These are phyloP conservation scores for Prorops nasuta DNA, from an alignment of 1,140 invertebrate genomes.

Conservation along the genomic window DNA sequence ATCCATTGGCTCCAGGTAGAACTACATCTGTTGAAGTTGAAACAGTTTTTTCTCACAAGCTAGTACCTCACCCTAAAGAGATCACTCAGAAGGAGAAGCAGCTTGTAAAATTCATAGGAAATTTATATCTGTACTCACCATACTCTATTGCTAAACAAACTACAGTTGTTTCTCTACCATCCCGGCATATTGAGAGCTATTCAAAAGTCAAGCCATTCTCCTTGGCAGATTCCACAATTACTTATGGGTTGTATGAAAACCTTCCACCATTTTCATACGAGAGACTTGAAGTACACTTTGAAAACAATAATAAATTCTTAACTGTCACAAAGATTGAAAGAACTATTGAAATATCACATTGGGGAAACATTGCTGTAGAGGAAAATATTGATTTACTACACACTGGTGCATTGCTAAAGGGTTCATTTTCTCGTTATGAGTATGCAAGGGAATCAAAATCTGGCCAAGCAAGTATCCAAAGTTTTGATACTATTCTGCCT, in stretches of 20 bases:
- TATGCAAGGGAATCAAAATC: slow-evolving; percentile 88
- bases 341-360: slow-evolving; percentile 94
- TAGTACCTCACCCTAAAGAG: slow-evolving; percentile 79
- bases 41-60: slow-evolving; percentile 71
- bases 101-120: slow-evolving; percentile 82
- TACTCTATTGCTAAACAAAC: slow-evolving; percentile 79
- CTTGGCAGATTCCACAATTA: slow-evolving; percentile 75
- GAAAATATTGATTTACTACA: slow-evolving; percentile 91
- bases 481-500: slow-evolving; percentile 90
- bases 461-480: slow-evolving; percentile 83
- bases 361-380: slow-evolving; percentile 98
- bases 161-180: slow-evolving; percentile 75
- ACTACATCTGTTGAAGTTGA: slow-evolving; percentile 70
- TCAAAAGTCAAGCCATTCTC: slow-evolving; percentile 83
- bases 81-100: slow-evolving; percentile 94
- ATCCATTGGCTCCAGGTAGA: slow-evolving; percentile 61
- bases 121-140: slow-evolving; percentile 80
- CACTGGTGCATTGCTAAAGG: slow-evolving; percentile 88
- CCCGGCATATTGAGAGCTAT: slow-evolving; percentile 80
- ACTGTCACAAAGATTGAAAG: slow-evolving; percentile 84
- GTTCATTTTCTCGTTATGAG: slow-evolving; percentile 94
- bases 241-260: slow-evolving; percentile 86
- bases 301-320: slow-evolving; percentile 95
- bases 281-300: slow-evolving; percentile 84
- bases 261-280: slow-evolving; percentile 62